Evolutionary conservation across 2,113 vertebrate genomes (phyloP).

Genomic region (Calyptommatus sinebrachiatus): DNA sequence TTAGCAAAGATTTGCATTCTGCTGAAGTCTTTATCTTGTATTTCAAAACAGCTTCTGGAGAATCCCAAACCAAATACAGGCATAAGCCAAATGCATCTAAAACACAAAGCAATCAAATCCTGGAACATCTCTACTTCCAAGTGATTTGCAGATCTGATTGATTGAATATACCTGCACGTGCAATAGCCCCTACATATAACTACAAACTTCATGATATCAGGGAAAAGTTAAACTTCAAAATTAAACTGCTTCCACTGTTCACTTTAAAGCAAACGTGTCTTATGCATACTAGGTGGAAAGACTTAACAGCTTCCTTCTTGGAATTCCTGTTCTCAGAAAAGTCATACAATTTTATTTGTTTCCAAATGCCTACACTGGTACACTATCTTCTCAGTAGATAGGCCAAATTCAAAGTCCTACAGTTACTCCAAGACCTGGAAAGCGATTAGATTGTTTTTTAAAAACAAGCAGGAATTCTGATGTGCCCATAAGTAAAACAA

Average conservation of each 20-base stretch:
- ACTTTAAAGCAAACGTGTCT: neutral
- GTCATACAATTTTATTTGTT: neutral
- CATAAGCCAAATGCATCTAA: neutral
- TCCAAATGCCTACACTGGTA: neutral
- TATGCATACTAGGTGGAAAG: neutral
- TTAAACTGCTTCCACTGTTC: neutral
- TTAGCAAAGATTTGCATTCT: neutral
- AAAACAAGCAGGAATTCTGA: neutral
- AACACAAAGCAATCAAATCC: neutral
- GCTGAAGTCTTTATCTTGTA: neutral
- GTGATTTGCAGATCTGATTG: neutral
- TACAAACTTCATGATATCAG: neutral
- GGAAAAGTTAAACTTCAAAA: neutral
- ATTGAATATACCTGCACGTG: neutral
- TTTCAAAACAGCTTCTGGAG: neutral
- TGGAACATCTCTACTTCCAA: neutral
- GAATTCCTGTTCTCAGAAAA: neutral
- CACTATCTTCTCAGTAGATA: neutral
- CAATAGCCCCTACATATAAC: neutral
- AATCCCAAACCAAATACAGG: neutral
- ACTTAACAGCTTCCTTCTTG: neutral
- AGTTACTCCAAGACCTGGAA: neutral
- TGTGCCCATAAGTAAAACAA: neutral
- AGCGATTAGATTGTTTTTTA: neutral
- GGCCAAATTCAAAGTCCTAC: neutral